Percentiles rank a stretch among this genome's conserved stretches.
Evolutionary conservation across 2,113 vertebrate species (phyloP).

Genomic region (Eptesicus fuscus): DNA sequence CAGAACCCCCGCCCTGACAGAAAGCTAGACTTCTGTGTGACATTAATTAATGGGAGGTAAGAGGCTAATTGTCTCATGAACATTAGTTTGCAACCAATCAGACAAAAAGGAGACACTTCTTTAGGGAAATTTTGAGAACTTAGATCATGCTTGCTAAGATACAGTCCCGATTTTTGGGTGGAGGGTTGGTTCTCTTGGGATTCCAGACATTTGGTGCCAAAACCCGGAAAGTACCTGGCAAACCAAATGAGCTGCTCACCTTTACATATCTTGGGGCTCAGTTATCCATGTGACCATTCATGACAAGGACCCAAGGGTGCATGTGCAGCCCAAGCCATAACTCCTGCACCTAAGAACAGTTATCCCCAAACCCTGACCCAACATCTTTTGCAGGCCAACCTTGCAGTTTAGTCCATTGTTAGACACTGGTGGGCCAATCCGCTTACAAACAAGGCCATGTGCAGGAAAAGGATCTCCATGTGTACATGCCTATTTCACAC

Average conservation of each 20-base stretch:
- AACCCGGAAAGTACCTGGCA: fast-evolving
- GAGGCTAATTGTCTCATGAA: background rate
- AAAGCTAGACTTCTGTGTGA: background rate
- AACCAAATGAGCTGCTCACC: fast-evolving
- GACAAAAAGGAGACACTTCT: too few species aligned
- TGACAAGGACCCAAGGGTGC: fast-evolving
- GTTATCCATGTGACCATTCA: fast-evolving
- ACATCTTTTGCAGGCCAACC: fast-evolving
- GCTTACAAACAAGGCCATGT: fast-evolving
- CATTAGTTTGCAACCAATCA: background rate
- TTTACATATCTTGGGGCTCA: fast-evolving
- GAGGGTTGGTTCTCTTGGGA: too few species aligned
- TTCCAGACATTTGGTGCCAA: fast-evolving
- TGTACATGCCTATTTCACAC: fast-evolving
- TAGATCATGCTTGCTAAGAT: fast-evolving
- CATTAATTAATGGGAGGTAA: background rate
- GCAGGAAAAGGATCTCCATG: fast-evolving
- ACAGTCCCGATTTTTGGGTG: fast-evolving
- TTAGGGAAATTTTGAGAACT: background rate
- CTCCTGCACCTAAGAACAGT: fast-evolving
- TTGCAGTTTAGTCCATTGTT: fast-evolving
- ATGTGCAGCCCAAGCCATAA: fast-evolving
- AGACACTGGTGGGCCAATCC: fast-evolving
- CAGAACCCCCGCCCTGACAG: background rate
- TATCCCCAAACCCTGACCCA: fast-evolving